These are phyloP conservation scores for Furcula furcula DNA, from an alignment of 2,888 invertebrate species.

Conservation along the genomic window DNA sequence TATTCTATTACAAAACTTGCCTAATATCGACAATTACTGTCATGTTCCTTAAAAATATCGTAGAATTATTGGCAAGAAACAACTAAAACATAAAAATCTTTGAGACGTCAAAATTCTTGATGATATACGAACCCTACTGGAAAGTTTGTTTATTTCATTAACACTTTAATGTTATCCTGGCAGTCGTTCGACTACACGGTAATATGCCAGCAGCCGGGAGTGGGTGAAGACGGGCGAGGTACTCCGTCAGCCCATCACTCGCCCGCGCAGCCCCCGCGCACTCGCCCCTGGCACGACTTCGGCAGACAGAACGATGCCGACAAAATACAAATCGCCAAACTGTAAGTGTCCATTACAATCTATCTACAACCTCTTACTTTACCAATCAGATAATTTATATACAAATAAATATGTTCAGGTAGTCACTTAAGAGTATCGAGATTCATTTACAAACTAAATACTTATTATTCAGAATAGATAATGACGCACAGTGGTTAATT, in stretches of 20 bases:
- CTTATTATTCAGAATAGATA: too few relatives aligned
- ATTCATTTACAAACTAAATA: neutral
- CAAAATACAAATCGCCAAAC: constrained; percentile 98
- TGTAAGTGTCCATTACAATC: constrained; percentile 91
- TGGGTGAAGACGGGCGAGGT: constrained; percentile 81
- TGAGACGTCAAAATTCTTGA: too few relatives aligned
- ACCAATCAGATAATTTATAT: too few relatives aligned
- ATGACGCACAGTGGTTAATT: constrained; percentile 14
- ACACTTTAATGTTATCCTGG: constrained; percentile 17
- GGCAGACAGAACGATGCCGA: constrained; percentile 96
- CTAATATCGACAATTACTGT: too few relatives aligned
- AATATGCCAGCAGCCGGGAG: constrained; percentile 87
- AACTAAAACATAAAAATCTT: too few relatives aligned
- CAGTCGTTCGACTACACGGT: constrained; percentile 97
- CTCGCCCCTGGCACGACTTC: constrained; percentile 96
- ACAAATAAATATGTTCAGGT: neutral
- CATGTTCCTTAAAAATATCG: too few relatives aligned
- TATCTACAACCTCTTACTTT: too few relatives aligned
- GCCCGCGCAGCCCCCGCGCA: constrained; percentile 84
- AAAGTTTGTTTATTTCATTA: neutral
- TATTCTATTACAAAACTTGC: too few relatives aligned
- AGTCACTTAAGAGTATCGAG: neutral
- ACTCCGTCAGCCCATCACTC: constrained; percentile 84
- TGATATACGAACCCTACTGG: too few relatives aligned
- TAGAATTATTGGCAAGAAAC: too few relatives aligned